Evolutionary conservation across 2,888 invertebrate genomes (phyloP), one percentile per base, ranked within the genome.

Genomic region (Conchocele bisecta): DNA sequence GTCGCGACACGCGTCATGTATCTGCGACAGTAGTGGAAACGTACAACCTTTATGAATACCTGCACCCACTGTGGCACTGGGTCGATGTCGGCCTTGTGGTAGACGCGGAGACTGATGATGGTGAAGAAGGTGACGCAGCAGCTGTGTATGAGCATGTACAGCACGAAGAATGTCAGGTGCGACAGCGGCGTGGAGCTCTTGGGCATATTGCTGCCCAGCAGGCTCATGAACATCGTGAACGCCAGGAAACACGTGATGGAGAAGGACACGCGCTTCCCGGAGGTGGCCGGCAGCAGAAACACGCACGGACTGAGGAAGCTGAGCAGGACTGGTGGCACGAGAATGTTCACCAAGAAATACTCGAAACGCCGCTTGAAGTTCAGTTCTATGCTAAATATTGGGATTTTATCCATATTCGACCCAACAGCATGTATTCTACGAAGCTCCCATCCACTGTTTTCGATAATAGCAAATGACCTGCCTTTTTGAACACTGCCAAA

Each of bases 111-210:
- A 15, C 44, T 17, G 13, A 63, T 15, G 9, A 63, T 44, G 29
- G 54, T 54, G 20, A 22, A 20, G 29, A 63, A 4, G 1, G 44
- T 22, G 6, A 63, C 53, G 7, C 31, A 11, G 31, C 53, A 53
- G 31, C 63, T 63, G 33, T 63, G 53, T n/a, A 63, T 31, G 6
- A 63, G 44, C 63, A 63, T 63, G 24, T 51, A 63, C 54, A 63
- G 15, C 53, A 63, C 22, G 22, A 63, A 63, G 29, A 35, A 63
- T 3, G 63, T 42, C 44, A 63, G 41, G 33, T 54, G 54, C 17
- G 63, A 48, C 11, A 63, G 33, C 2, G 53, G 53, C 9, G 33
- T 17, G 31, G 63, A 29, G 28, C 63, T 63, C 22, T 63, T 63
- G 7, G 63, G 63, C 54, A 63, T 54, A 24, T 63, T 63, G 33